Percentiles rank a stretch among this genome's conserved stretches.
phyloP scores from a whole-genome alignment of 1,140 invertebrate genomes.

The Brachionus rotundiformis region DNA sequence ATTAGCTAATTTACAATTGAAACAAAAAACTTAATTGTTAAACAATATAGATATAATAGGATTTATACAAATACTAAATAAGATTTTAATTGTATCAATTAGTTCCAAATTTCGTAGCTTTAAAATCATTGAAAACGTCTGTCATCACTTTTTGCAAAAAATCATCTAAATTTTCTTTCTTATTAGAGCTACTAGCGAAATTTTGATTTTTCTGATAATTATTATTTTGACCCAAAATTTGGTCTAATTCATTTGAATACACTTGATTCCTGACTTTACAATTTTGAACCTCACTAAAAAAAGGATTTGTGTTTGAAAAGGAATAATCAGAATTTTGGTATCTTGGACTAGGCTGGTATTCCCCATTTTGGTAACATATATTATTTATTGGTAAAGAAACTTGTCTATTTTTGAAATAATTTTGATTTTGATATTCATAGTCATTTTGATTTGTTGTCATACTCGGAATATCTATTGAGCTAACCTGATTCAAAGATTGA shows the following conservation, averaged over 20 bases:
- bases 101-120: neutral
- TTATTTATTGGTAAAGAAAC: neutral
- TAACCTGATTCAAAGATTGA: neutral
- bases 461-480: neutral
- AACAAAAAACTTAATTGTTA: neutral
- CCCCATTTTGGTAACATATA: neutral
- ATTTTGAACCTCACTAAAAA: neutral
- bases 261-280: neutral
- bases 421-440: slow-evolving; percentile 16
- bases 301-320: neutral
- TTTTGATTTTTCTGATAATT: neutral
- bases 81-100: no score
- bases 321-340: slow-evolving; percentile 9
- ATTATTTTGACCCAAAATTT: neutral
- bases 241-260: neutral
- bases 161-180: slow-evolving; percentile 41
- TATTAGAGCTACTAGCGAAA: neutral
- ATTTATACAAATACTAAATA: neutral
- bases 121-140: slow-evolving; percentile 39
- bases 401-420: neutral
- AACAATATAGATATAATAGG: no score
- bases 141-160: slow-evolving; percentile 43
- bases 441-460: neutral
- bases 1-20: neutral
- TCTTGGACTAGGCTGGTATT: neutral